Percentiles rank a stretch among this genome's conserved stretches.
phyloP scores from a whole-genome alignment of 2,888 invertebrate genomes.

The Euzetes globulus region DNA sequence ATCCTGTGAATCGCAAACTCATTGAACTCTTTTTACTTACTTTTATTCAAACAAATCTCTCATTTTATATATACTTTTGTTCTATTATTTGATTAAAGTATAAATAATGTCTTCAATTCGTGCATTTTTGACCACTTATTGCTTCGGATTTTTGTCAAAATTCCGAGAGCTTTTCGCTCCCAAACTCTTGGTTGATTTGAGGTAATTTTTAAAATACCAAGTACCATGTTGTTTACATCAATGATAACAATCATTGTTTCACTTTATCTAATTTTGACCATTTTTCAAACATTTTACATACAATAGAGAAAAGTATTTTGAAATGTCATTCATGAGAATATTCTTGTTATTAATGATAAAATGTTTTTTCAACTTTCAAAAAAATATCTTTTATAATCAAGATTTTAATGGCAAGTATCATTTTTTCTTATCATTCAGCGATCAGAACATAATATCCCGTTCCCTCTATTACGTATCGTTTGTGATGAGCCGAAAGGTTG shows the following conservation, averaged over 20 bases:
- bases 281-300: too few relatives aligned
- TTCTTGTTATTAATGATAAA: not conserved
- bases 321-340: too few relatives aligned
- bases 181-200: not conserved
- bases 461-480: constrained; percentile 39
- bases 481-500: constrained; percentile 37
- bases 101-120: constrained; percentile 7
- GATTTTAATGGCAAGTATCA: not conserved
- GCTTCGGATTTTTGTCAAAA: not conserved
- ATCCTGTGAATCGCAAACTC: not conserved
- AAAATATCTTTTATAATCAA: not conserved
- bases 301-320: too few relatives aligned
- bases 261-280: too few relatives aligned
- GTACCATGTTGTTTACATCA: too few relatives aligned
- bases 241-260: too few relatives aligned
- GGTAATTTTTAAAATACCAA: not conserved
- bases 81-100: not conserved
- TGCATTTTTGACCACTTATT: not conserved
- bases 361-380: not conserved
- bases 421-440: constrained; percentile 34
- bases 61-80: too few relatives aligned
- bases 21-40: constrained; percentile 3
- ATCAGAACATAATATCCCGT: constrained; percentile 38
- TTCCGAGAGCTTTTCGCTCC: not conserved
- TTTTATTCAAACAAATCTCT: too few relatives aligned